Conservation (phyloP, 2,113 vertebrate genomes). For the Gavia stellata region DNA sequence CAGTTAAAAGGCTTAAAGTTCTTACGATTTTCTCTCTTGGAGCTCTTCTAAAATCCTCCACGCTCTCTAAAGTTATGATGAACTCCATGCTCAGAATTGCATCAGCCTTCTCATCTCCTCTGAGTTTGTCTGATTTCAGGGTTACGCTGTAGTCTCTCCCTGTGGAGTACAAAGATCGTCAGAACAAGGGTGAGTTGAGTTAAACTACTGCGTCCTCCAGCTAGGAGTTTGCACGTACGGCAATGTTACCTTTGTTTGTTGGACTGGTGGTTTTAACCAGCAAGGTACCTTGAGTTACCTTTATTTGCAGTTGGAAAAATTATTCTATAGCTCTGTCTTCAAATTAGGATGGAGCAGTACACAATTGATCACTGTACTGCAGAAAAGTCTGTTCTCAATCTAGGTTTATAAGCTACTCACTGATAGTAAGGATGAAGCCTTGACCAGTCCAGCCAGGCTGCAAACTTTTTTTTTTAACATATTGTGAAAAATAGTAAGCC, state of each 20-base stretch:
- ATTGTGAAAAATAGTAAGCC: neutral
- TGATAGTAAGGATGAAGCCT: neutral
- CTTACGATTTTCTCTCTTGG: neutral
- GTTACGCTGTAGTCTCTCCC: too few relatives aligned
- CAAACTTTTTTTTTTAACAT: neutral
- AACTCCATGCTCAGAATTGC: neutral
- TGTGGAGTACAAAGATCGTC: fast-evolving
- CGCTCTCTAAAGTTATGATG: neutral
- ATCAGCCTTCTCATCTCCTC: neutral
- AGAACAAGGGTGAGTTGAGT: neutral
- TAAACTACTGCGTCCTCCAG: neutral
- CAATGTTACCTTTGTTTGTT: neutral
- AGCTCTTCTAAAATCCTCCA: neutral
- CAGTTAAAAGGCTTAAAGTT: neutral
- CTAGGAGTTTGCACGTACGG: fast-evolving
- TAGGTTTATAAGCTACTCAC: neutral
- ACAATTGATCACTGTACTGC: fast-evolving
- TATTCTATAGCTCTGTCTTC: fast-evolving
- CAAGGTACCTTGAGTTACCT: neutral
- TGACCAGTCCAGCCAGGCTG: neutral
- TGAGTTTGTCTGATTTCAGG: fast-evolving
- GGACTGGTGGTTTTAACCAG: neutral
- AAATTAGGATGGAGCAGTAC: neutral
- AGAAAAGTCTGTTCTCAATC: neutral
- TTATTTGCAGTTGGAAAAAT: fast-evolving